phyloP scores from a whole-genome alignment of 2,888 invertebrate species.

The Tenthredo scrophulariae region DNA sequence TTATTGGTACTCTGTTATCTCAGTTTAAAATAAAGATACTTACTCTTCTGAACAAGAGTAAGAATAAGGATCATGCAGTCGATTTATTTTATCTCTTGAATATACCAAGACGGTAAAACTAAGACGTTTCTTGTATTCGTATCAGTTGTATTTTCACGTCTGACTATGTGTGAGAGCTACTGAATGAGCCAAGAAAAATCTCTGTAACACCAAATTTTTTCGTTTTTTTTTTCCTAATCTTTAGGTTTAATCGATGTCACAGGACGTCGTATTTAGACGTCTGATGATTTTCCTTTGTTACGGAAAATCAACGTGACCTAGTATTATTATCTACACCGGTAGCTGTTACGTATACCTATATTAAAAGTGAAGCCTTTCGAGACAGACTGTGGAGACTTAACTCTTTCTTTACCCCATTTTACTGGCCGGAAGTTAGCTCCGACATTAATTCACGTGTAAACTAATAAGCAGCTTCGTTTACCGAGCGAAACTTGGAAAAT shows the following conservation, averaged over 20 bases:
- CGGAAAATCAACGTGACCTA: not conserved
- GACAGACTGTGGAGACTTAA: not conserved
- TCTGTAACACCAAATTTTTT: not conserved
- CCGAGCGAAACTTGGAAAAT: not conserved
- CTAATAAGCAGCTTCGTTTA: conserved; percentile 24
- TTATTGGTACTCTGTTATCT: not conserved
- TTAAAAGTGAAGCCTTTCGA: not conserved
- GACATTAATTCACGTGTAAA: conserved; percentile 21
- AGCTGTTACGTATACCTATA: not conserved
- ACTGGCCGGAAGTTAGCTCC: not conserved
- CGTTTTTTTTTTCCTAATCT: not conserved
- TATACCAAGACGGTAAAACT: not conserved
- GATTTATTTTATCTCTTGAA: not conserved
- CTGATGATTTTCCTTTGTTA: not conserved
- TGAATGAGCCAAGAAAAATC: not conserved
- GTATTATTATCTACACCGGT: not conserved
- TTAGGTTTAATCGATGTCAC: not conserved
- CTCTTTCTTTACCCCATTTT: conserved; percentile 10
- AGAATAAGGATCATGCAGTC: not conserved
- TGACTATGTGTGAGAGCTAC: not conserved
- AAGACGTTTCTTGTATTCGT: not conserved
- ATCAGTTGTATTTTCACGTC: not conserved
- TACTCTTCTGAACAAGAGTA: not conserved
- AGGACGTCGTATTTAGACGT: not conserved
- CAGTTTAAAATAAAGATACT: not conserved